These are phyloP conservation scores for Sturnus vulgaris DNA, from an alignment of 2,113 vertebrate species.

Conservation along the genomic window DNA sequence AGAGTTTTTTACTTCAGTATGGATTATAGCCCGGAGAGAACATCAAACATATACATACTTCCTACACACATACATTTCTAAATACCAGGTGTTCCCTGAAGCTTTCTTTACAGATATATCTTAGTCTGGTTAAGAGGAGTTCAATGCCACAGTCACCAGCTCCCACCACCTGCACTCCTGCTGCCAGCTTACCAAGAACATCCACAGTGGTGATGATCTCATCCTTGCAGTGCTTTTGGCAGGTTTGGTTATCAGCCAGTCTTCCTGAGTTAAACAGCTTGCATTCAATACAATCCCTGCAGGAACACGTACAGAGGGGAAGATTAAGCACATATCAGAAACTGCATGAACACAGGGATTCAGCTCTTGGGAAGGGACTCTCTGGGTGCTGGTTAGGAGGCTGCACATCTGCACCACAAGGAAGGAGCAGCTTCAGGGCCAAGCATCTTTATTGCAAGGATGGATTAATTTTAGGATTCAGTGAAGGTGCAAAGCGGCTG, in stretches of 20 bases:
- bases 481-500: neutral
- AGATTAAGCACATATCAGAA: accelerated
- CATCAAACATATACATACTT: neutral
- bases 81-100: neutral
- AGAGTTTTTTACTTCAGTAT: neutral
- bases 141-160: neutral
- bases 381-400: neutral
- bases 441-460: neutral
- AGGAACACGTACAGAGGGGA: neutral
- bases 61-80: neutral
- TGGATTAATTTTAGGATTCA: neutral
- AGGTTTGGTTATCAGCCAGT: constrained; percentile 92
- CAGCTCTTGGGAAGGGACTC: neutral
- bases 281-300: constrained; percentile 95
- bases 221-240: constrained; percentile 91
- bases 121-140: neutral
- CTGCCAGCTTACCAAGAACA: constrained; percentile 79
- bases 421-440: neutral
- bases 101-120: neutral
- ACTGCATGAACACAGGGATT: accelerated
- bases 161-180: neutral
- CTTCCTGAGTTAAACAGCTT: constrained; percentile 84
- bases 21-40: neutral
- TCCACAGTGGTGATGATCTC: constrained; percentile 86
- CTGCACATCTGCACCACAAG: neutral